Conservation (phyloP, 2,888 invertebrate species). For the Dasypogon diadema region DNA sequence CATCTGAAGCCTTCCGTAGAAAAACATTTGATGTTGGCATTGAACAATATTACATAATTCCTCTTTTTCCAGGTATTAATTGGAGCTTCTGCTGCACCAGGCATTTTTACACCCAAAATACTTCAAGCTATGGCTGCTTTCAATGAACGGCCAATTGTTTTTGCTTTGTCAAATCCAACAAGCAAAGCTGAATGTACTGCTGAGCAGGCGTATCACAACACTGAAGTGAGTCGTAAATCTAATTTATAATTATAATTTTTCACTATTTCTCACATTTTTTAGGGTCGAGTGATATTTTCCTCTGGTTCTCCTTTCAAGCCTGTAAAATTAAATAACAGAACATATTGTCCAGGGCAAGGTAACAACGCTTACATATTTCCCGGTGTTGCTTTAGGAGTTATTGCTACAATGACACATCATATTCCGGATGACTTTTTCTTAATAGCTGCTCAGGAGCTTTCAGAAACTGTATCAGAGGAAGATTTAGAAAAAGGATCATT, state of each 20-base stretch:
- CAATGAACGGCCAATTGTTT: slow-evolving; percentile 92
- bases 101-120: slow-evolving; percentile 90
- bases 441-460: slow-evolving; percentile 88
- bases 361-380: slow-evolving; percentile 99
- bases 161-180: slow-evolving; percentile 98
- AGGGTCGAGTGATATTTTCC: slow-evolving; percentile 95
- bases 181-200: slow-evolving; percentile 98
- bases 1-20: slow-evolving; percentile 89
- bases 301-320: slow-evolving; percentile 97
- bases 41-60: not conserved
- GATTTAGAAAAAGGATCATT: slow-evolving; percentile 89
- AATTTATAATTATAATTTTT: slow-evolving; percentile 11
- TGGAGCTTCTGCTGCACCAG: slow-evolving; percentile 93
- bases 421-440: slow-evolving; percentile 95
- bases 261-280: slow-evolving; percentile 56
- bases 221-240: slow-evolving; percentile 77
- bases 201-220: slow-evolving; percentile 90
- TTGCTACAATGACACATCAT: slow-evolving; percentile 91
- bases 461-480: slow-evolving; percentile 84
- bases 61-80: slow-evolving; percentile 63
- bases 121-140: slow-evolving; percentile 86
- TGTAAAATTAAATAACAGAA: slow-evolving; percentile 82
- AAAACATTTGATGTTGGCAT: not conserved
- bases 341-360: slow-evolving; percentile 93
- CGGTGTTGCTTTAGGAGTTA: slow-evolving; percentile 93